A percentile compares a stretch with the other conserved stretches of the same genome.
Evolutionary conservation across 2,888 invertebrate species (phyloP).

Genomic region (Dichetophora obliterata): DNA sequence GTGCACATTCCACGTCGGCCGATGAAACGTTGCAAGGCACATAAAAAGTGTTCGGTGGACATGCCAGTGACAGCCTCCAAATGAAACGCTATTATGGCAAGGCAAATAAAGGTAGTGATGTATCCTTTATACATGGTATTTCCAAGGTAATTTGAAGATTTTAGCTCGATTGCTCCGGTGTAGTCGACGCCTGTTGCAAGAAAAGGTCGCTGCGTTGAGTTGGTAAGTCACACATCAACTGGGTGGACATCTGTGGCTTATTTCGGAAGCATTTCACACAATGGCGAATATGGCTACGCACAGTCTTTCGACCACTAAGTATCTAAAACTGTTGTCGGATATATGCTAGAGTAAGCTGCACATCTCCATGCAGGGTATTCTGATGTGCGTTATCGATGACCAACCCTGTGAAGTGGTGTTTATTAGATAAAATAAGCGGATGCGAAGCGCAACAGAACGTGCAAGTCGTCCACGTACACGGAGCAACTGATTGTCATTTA

Average conservation of each 20-base stretch:
- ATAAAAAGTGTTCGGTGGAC: no score
- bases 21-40: no score
- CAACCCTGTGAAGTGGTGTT: not conserved
- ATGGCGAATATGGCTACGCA: not conserved
- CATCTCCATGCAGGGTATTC: not conserved
- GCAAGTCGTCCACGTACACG: no score
- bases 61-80: no score
- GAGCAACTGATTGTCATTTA: no score
- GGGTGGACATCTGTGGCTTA: not conserved
- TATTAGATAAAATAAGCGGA: no score
- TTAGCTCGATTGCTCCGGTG: no score
- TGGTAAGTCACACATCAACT: not conserved
- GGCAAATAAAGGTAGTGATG: not conserved
- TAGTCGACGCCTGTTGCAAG: not conserved
- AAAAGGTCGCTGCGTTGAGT: not conserved
- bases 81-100: no score
- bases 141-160: no score
- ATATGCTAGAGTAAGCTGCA: not conserved
- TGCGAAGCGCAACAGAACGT: no score
- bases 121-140: not conserved
- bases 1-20: not conserved
- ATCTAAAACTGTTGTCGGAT: constrained; percentile 8
- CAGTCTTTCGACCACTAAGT: not conserved
- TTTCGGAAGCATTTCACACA: not conserved
- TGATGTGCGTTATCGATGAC: not conserved